These are phyloP conservation scores for Amphipyra berbera DNA, from an alignment of 2,888 invertebrate genomes.

Conservation along the genomic window DNA sequence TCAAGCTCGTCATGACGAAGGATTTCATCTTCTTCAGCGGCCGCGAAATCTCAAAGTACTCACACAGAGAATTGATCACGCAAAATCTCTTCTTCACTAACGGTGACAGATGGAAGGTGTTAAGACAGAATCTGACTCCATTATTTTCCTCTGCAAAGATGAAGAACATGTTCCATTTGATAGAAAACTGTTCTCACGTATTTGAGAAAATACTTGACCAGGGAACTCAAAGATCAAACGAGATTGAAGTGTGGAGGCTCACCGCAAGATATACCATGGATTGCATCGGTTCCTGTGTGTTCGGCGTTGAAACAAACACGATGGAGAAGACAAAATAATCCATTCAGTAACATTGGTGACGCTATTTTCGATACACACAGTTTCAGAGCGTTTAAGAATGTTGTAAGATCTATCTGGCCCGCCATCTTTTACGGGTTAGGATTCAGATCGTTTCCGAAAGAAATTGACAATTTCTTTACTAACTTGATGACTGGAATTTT, in stretches of 20 bases:
- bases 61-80: slow-evolving; percentile 66
- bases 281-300: slow-evolving; percentile 72
- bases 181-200: slow-evolving; percentile 64
- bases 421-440: slow-evolving; percentile 71
- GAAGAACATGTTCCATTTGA: slow-evolving; percentile 79
- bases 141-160: slow-evolving; percentile 78
- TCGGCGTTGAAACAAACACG: slow-evolving; percentile 74
- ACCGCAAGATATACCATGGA: slow-evolving; percentile 75
- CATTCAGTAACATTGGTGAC: slow-evolving; percentile 65
- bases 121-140: slow-evolving; percentile 76
- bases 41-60: slow-evolving; percentile 69
- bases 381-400: slow-evolving; percentile 61
- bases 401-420: slow-evolving; percentile 71
- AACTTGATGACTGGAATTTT: slow-evolving; percentile 65
- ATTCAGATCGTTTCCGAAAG: slow-evolving; percentile 62
- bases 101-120: slow-evolving; percentile 77
- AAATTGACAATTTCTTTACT: slow-evolving; percentile 66
- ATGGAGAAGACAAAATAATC: slow-evolving; percentile 65
- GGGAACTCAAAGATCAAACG: slow-evolving; percentile 45
- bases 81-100: slow-evolving; percentile 69
- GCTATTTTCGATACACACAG: slow-evolving; percentile 64
- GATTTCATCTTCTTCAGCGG: slow-evolving; percentile 78
- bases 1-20: slow-evolving; percentile 73
- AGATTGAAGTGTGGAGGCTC: slow-evolving; percentile 63
- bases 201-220: slow-evolving; percentile 69